These are phyloP conservation scores for Malacoctenus gilli DNA, from an alignment of 2,797 vertebrate genomes.

Conservation along the genomic window DNA sequence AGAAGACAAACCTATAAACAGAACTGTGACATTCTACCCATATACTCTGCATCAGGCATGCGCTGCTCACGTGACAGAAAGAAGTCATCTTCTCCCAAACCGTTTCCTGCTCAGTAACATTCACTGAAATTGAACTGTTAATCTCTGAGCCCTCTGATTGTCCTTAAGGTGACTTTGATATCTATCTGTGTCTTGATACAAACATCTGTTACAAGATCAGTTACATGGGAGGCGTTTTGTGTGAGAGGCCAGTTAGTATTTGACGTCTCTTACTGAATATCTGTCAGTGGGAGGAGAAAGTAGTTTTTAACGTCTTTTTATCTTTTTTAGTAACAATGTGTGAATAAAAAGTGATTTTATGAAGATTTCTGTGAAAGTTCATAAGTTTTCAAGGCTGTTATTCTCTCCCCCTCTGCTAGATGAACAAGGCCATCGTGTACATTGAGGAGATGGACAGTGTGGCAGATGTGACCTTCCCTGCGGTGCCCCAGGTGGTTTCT, in stretches of 20 bases:
- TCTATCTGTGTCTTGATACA: not conserved
- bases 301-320: no score
- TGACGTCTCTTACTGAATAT: no score
- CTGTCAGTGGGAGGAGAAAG: no score
- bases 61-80: conserved; percentile 44
- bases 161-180: not conserved
- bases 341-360: no score
- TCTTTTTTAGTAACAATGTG: no score
- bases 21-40: conserved; percentile 67
- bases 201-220: not conserved
- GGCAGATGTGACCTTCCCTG: conserved; percentile 88
- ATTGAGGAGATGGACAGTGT: conserved; percentile 91
- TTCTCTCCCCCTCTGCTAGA: conserved; percentile 66
- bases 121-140: conserved; percentile 25
- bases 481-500: conserved; percentile 86
- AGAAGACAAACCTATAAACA: conserved; percentile 78
- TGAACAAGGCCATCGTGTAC: conserved; percentile 89
- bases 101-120: conserved; percentile 23
- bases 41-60: conserved; percentile 47
- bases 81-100: conserved; percentile 34
- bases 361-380: no score
- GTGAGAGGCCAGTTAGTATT: no score
- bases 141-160: not conserved
- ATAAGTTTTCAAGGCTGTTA: no score
- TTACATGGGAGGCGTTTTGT: no score